These are phyloP conservation scores for Poecilia latipinna DNA, from an alignment of 2,113 vertebrate genomes.

Conservation along the genomic window DNA sequence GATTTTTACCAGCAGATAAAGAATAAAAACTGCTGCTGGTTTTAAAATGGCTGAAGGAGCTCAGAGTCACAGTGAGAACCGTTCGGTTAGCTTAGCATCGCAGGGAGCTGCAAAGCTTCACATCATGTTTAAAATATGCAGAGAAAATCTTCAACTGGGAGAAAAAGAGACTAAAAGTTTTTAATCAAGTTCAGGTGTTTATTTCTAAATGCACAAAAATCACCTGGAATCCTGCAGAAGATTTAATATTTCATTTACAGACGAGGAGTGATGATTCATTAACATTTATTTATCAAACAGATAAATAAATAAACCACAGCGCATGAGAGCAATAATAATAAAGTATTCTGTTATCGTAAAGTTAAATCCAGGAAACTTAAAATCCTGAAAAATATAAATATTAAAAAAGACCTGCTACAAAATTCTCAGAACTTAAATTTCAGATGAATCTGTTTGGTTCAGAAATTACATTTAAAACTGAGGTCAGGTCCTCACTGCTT, in stretches of 20 bases:
- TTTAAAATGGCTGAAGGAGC: constrained; percentile 37
- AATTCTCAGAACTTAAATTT: neutral
- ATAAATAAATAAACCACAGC: no score
- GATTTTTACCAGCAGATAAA: neutral
- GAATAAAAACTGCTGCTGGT: neutral
- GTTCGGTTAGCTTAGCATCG: constrained; percentile 29
- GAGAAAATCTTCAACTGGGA: constrained; percentile 16
- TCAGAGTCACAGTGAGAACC: neutral
- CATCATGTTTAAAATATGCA: no score
- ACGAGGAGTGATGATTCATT: no score
- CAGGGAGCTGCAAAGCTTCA: neutral
- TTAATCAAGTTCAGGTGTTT: constrained; percentile 19
- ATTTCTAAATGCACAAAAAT: neutral
- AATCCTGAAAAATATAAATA: neutral
- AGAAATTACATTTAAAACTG: no score
- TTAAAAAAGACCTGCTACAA: no score
- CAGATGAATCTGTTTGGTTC: neutral
- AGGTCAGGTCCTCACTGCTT: neutral
- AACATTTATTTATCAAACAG: no score
- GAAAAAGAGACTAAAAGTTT: neutral
- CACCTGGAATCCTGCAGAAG: neutral
- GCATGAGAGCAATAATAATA: neutral
- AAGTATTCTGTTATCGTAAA: neutral
- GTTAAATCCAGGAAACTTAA: neutral
- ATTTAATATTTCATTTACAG: neutral